Percentiles rank a stretch among this genome's conserved stretches.
These are phyloP conservation scores for Macrostomum cliftonense DNA, from an alignment of 2,888 invertebrate species.

Conservation along the genomic window DNA sequence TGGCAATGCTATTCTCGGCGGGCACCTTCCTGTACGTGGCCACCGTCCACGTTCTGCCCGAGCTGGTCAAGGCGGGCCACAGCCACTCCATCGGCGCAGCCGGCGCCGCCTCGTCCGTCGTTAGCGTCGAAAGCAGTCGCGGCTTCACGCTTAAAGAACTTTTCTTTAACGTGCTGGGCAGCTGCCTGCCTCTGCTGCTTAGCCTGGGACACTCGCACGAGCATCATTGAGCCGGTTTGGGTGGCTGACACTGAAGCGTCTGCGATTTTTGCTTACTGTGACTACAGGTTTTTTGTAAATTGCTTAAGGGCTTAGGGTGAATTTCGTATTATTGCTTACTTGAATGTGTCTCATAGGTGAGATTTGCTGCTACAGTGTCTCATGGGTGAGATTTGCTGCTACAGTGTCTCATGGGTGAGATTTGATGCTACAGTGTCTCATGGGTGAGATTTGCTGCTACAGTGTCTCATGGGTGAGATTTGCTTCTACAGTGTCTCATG, in stretches of 20 bases:
- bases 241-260: too few relatives aligned
- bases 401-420: too few relatives aligned
- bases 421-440: too few relatives aligned
- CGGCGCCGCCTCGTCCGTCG: slow-evolving; percentile 23
- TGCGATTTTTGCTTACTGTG: background rate
- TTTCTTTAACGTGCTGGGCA: slow-evolving; percentile 61
- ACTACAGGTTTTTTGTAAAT: too few relatives aligned
- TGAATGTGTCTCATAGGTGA: too few relatives aligned
- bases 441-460: too few relatives aligned
- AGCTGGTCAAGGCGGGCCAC: slow-evolving; percentile 43
- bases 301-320: too few relatives aligned
- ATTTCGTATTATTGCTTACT: too few relatives aligned
- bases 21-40: slow-evolving; percentile 97
- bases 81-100: slow-evolving; percentile 17
- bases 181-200: slow-evolving; percentile 66
- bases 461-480: too few relatives aligned
- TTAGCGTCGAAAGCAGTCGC: slow-evolving; percentile 24
- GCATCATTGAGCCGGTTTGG: slow-evolving; percentile 12
- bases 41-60: slow-evolving; percentile 90
- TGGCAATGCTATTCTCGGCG: slow-evolving; percentile 94
- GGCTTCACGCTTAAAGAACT: slow-evolving; percentile 57
- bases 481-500: too few relatives aligned
- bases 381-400: too few relatives aligned
- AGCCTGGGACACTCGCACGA: slow-evolving; percentile 74
- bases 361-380: too few relatives aligned